These are phyloP conservation scores for Empidonax alnorum DNA, from an alignment of 2,113 vertebrate genomes.

Conservation along the genomic window DNA sequence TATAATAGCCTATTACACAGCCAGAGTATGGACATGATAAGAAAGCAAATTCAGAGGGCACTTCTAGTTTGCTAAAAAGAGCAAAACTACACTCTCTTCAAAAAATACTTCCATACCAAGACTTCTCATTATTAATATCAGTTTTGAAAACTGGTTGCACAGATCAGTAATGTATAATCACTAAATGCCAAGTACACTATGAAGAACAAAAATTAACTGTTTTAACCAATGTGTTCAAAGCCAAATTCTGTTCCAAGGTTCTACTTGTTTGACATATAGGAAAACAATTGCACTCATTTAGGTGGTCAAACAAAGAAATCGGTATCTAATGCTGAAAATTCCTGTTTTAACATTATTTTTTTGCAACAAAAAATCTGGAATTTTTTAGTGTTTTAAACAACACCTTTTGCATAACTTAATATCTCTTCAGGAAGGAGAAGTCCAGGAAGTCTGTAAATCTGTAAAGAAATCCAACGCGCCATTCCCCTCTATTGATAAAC, in stretches of 20 bases:
- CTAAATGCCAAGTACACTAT: not conserved
- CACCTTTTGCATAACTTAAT: not conserved
- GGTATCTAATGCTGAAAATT: not conserved
- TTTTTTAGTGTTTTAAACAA: not conserved
- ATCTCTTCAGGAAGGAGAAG: not conserved
- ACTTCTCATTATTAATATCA: not conserved
- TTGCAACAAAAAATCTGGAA: not conserved
- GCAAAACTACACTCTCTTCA: not conserved
- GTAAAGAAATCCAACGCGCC: not conserved
- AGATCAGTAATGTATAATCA: not conserved
- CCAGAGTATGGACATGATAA: not conserved
- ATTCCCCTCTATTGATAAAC: not conserved
- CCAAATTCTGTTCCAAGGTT: not conserved
- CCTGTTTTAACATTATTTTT: not conserved
- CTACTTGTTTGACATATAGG: not conserved
- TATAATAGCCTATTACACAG: not conserved
- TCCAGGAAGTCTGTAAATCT: not conserved
- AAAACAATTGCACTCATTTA: not conserved
- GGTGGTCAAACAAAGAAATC: not conserved
- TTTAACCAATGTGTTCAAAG: not conserved
- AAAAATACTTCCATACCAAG: not conserved
- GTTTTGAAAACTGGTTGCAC: not conserved
- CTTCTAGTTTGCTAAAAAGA: not conserved
- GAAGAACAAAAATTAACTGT: not conserved
- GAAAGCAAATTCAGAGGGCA: constrained; percentile 36